phyloP scores from a whole-genome alignment of 2,113 vertebrate genomes.

The Barnardius zonarius region DNA sequence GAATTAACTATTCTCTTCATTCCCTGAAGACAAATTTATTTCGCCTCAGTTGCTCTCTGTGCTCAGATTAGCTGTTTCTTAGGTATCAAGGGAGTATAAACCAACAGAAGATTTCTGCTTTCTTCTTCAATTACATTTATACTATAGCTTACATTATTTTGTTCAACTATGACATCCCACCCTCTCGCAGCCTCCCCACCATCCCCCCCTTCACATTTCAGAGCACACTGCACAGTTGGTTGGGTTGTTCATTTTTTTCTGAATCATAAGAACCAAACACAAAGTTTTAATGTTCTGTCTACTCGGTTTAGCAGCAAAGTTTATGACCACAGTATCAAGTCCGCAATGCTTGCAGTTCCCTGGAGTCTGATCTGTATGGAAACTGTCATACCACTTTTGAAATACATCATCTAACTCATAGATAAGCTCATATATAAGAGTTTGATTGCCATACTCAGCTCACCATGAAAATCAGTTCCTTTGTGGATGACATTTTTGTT shows the following conservation, averaged over 20 bases:
- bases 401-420: background rate
- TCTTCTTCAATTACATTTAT: background rate
- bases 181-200: no score
- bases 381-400: background rate
- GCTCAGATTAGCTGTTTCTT: conserved; percentile 28
- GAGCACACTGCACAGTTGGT: background rate
- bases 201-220: background rate
- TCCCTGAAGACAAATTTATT: conserved; percentile 33
- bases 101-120: background rate
- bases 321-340: background rate
- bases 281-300: background rate
- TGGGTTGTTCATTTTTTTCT: background rate
- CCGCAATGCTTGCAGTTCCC: background rate
- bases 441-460: background rate
- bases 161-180: background rate
- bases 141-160: background rate
- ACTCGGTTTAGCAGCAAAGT: background rate
- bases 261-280: background rate
- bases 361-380: background rate
- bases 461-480: background rate
- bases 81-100: no score
- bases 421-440: background rate
- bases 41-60: background rate
- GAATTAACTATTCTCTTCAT: conserved; percentile 9
- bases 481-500: background rate